These are phyloP conservation scores for Melanerpes aurifrons DNA, from an alignment of 2,113 vertebrate genomes.

Conservation along the genomic window DNA sequence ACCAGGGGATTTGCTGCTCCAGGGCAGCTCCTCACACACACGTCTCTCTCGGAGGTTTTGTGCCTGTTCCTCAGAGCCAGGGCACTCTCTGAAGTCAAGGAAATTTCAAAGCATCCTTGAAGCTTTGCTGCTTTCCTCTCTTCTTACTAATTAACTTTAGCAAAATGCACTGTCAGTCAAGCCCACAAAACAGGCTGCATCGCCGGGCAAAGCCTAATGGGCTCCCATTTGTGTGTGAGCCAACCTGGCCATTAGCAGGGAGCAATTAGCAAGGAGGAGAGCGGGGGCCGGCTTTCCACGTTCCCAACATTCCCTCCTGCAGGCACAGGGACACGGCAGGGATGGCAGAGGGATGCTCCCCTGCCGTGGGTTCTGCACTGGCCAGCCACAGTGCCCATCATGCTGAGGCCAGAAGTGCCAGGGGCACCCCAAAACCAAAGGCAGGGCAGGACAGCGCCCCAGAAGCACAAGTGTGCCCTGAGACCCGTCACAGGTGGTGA, in stretches of 20 bases:
- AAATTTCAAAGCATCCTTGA: constrained; percentile 63
- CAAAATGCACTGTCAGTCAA: constrained; percentile 44
- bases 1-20: accelerated
- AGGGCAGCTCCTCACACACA: not conserved
- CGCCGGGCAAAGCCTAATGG: constrained; percentile 40
- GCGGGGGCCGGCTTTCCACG: not conserved
- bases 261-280: constrained; percentile 37
- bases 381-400: accelerated
- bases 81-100: constrained; percentile 29
- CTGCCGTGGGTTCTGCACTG: accelerated
- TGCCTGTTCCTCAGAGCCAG: not conserved
- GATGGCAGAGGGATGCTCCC: not conserved
- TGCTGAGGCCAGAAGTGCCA: not conserved
- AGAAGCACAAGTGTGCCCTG: accelerated
- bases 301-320: not conserved
- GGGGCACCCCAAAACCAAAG: not conserved
- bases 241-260: constrained; percentile 57
- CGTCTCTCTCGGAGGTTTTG: accelerated
- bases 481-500: accelerated
- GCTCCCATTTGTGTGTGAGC: constrained; percentile 47
- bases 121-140: constrained; percentile 44
- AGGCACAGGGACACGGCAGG: accelerated
- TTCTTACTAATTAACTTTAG: constrained; percentile 53
- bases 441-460: not conserved
- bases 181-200: not conserved